Evolutionary conservation across 2,113 vertebrate genomes (phyloP).

Genomic region (Pangasianodon gigas): DNA sequence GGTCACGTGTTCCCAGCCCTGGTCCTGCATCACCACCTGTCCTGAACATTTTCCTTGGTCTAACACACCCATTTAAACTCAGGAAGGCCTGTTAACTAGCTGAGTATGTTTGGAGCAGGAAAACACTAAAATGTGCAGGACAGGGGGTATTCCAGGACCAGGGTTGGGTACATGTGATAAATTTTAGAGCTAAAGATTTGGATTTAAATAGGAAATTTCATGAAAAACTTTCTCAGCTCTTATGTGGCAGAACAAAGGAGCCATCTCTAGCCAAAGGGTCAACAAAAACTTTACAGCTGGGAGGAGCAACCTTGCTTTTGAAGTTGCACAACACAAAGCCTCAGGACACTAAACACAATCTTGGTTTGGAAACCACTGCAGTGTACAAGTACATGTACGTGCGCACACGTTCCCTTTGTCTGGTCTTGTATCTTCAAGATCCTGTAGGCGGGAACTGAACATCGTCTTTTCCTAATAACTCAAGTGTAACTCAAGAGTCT

Average conservation of each 20-base stretch:
- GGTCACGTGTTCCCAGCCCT: not conserved
- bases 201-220: not conserved
- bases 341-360: conserved; percentile 17
- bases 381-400: not conserved
- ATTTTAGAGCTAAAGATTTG: not conserved
- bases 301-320: conserved; percentile 22
- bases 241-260: not conserved
- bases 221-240: not conserved
- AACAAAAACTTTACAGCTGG: conserved; percentile 27
- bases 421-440: not conserved
- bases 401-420: conserved; percentile 33
- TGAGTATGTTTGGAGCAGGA: not conserved
- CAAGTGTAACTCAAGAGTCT: not conserved
- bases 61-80: not conserved
- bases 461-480: not conserved
- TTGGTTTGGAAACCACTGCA: not conserved
- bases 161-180: not conserved
- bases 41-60: not conserved
- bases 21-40: not conserved
- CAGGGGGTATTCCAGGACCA: not conserved
- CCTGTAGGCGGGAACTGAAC: conserved; percentile 9
- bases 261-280: conserved; percentile 13
- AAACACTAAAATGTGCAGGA: not conserved
- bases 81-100: not conserved
- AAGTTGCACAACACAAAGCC: conserved; percentile 35